These are phyloP conservation scores for Podilymbus podiceps DNA, from an alignment of 2,113 vertebrate genomes.

Conservation along the genomic window DNA sequence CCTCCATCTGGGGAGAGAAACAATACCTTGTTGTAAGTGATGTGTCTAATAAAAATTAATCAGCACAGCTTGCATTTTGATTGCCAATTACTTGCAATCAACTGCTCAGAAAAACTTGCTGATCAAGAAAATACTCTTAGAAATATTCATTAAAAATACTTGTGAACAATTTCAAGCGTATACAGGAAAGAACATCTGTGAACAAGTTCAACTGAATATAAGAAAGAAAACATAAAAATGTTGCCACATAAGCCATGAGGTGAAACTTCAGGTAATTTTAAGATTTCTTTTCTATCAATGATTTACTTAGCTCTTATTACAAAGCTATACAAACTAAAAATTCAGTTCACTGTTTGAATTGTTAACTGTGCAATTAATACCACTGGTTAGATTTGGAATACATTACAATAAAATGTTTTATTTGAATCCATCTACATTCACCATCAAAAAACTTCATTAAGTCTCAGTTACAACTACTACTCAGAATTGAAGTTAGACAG, in stretches of 20 bases:
- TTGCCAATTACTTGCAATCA: conserved; percentile 34
- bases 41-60: conserved; percentile 32
- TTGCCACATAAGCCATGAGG: background rate
- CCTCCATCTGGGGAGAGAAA: background rate
- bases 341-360: background rate
- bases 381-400: background rate
- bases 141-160: conserved; percentile 5
- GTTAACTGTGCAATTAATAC: background rate
- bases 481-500: conserved; percentile 1
- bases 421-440: background rate
- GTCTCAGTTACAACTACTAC: background rate
- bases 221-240: background rate
- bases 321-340: background rate
- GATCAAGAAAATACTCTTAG: background rate
- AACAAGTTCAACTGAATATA: background rate
- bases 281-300: background rate
- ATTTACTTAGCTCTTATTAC: background rate
- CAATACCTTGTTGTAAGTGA: conserved; percentile 11
- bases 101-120: background rate
- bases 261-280: background rate
- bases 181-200: background rate
- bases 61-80: conserved; percentile 39
- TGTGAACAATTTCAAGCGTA: background rate
- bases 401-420: conserved; percentile 21
- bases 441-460: conserved; percentile 27